Percentiles rank a stretch among this genome's conserved stretches.
Conservation (phyloP, 1,140 invertebrate species). For the Luehdorfia chinensis region DNA sequence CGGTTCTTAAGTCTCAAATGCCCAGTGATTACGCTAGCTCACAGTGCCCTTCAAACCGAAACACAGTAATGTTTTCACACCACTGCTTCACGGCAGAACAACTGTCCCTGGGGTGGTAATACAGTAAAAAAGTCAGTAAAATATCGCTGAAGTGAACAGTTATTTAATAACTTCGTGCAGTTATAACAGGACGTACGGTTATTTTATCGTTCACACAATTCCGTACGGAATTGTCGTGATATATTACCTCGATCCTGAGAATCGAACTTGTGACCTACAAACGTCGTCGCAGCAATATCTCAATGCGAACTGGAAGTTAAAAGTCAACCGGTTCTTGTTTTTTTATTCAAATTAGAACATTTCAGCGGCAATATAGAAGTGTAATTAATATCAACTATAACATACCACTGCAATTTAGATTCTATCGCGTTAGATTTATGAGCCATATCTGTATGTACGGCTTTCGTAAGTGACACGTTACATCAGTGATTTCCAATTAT, state of each 20-base stretch:
- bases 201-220: neutral
- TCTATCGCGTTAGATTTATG: neutral
- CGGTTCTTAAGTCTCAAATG: no score
- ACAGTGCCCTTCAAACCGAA: no score
- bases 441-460: neutral
- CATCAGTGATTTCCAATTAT: conserved; percentile 15
- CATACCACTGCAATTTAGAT: neutral
- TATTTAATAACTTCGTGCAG: no score
- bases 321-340: conserved; percentile 15
- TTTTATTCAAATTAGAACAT: conserved; percentile 18
- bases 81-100: no score
- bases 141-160: no score
- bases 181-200: neutral
- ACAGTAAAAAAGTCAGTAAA: no score
- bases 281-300: conserved; percentile 1
- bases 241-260: conserved; percentile 6
- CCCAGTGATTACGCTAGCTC: no score
- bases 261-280: conserved; percentile 11
- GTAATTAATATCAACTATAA: neutral
- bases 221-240: neutral
- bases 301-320: conserved; percentile 14
- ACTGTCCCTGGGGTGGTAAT: no score
- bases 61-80: no score
- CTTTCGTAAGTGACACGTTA: conserved; percentile 6
- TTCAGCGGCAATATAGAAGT: conserved; percentile 2